Evolutionary conservation across 2,113 vertebrate species (phyloP).

Genomic region (Oriolus oriolus): DNA sequence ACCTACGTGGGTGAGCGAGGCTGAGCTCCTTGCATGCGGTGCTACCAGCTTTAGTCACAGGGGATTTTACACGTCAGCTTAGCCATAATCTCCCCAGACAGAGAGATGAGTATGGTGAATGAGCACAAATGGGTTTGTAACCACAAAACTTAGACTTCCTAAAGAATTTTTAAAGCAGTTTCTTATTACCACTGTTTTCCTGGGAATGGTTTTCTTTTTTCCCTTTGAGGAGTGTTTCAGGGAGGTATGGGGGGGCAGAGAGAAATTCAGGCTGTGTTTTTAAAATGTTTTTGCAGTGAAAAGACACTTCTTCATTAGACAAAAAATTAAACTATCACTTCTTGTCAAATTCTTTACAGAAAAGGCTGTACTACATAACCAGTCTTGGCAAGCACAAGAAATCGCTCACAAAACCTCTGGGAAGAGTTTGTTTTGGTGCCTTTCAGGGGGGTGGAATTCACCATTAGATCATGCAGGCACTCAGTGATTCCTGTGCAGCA

Average conservation of each 20-base stretch:
- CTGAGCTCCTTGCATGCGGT: not conserved
- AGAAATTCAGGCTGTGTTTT: not conserved
- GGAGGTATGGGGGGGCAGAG: not conserved
- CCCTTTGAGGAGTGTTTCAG: not conserved
- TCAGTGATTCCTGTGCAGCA: not conserved
- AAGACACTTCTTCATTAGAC: not conserved
- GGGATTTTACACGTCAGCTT: not conserved
- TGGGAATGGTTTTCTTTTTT: not conserved
- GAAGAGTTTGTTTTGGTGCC: not conserved
- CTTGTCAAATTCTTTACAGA: not conserved
- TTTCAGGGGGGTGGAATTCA: not conserved
- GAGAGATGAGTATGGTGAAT: not conserved
- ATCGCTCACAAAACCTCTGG: not conserved
- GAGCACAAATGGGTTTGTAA: not conserved
- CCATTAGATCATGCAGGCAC: not conserved
- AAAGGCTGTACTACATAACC: not conserved
- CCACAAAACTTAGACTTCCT: not conserved
- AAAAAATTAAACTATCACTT: not conserved
- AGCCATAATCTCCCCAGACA: not conserved
- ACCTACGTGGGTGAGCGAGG: constrained; percentile 14
- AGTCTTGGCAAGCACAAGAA: not conserved
- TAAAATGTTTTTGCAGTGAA: not conserved
- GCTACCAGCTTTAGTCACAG: not conserved
- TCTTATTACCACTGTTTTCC: not conserved
- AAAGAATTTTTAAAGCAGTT: not conserved